A percentile compares a stretch with the other conserved stretches of the same genome.
These are phyloP conservation scores for Glomeris marginata DNA, from an alignment of 2,888 invertebrate genomes.

Conservation along the genomic window DNA sequence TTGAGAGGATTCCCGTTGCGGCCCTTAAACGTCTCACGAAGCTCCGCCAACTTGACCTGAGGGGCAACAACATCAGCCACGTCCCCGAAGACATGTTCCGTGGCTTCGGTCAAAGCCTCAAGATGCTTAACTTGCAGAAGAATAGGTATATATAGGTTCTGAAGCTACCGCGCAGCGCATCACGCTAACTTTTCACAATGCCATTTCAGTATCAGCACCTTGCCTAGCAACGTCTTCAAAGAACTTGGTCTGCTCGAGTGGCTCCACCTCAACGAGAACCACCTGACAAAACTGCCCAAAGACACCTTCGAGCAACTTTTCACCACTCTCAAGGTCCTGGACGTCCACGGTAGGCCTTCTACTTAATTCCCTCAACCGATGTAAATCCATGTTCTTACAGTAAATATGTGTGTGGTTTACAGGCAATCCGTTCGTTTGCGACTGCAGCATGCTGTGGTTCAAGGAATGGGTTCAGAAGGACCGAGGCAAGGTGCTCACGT, in stretches of 20 bases:
- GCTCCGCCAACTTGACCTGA: conserved; percentile 70
- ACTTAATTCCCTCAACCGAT: not conserved
- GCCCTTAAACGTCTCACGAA: conserved; percentile 68
- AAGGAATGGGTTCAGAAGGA: conserved; percentile 51
- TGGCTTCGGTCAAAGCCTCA: conserved; percentile 76
- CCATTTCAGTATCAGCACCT: conserved; percentile 54
- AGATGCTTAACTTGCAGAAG: conserved; percentile 81
- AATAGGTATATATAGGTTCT: conserved; percentile 65
- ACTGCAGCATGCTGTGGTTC: conserved; percentile 80
- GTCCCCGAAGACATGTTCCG: conserved; percentile 74
- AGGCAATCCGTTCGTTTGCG: conserved; percentile 81
- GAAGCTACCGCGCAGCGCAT: too few species aligned
- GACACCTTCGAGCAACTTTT: conserved; percentile 79
- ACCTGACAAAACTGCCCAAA: conserved; percentile 62
- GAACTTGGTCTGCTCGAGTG: conserved; percentile 80
- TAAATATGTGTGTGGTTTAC: conserved; percentile 16
- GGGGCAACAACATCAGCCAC: conserved; percentile 70
- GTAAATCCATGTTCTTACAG: not conserved
- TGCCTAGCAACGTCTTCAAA: conserved; percentile 72
- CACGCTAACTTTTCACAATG: too few species aligned
- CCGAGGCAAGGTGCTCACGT: conserved; percentile 9
- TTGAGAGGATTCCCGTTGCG: conserved; percentile 69
- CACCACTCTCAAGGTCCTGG: conserved; percentile 70
- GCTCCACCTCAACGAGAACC: conserved; percentile 65
- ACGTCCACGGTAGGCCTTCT: conserved; percentile 60